phyloP scores from a whole-genome alignment of 2,888 invertebrate genomes.

The Folsomia candida region DNA sequence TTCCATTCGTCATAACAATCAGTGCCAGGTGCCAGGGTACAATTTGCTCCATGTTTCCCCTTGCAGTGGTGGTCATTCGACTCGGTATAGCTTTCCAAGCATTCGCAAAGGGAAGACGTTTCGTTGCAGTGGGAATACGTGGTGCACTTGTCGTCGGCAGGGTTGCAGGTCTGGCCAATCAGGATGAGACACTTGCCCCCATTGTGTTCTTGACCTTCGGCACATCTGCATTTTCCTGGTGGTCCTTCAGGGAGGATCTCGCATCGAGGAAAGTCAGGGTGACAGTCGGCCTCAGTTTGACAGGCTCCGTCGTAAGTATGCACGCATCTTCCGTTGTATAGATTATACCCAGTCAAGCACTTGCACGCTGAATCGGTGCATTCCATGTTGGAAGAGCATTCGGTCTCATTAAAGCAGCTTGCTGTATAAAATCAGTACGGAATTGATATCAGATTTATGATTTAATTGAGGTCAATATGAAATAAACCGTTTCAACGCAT shows the following conservation, averaged over 20 bases:
- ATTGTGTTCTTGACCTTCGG: background rate
- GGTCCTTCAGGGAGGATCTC: background rate
- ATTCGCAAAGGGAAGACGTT: no score
- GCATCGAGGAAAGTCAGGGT: background rate
- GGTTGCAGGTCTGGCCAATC: background rate
- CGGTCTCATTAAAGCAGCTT: no score
- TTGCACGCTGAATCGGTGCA: no score
- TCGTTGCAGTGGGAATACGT: background rate
- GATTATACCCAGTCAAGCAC: no score
- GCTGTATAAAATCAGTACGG: no score
- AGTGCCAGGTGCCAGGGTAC: background rate
- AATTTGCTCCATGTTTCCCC: background rate
- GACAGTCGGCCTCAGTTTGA: background rate
- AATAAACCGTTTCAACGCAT: no score
- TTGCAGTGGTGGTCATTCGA: no score
- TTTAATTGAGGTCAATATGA: no score
- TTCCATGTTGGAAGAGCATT: no score
- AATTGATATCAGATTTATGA: no score
- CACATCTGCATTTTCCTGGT: background rate
- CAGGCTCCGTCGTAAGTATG: background rate
- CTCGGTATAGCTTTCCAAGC: no score
- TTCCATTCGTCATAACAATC: background rate
- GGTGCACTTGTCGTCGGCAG: background rate
- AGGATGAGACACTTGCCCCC: background rate
- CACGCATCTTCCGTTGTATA: background rate